A percentile compares a stretch with the other conserved stretches of the same genome.
These are phyloP conservation scores for Anoplolepis gracilipes DNA, from an alignment of 1,140 invertebrate genomes.

Conservation along the genomic window DNA sequence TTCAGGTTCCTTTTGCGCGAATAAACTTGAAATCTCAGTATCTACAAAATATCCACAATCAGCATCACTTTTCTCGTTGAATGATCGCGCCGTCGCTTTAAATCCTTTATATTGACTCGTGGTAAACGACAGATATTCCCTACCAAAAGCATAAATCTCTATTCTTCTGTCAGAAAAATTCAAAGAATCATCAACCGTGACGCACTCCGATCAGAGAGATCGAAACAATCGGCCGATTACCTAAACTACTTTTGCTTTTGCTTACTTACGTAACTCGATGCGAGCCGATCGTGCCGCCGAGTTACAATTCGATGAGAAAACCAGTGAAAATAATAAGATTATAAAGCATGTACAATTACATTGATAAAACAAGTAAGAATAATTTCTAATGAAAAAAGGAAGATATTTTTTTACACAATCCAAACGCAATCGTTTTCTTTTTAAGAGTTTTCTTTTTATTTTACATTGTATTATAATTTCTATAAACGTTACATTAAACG, in stretches of 20 bases:
- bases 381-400: not conserved
- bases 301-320: slow-evolving; percentile 36
- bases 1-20: not conserved
- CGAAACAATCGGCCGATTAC: slow-evolving; percentile 76
- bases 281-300: not conserved
- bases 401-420: not conserved
- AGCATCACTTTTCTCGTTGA: slow-evolving; percentile 81
- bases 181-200: slow-evolving; percentile 59
- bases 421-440: not conserved
- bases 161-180: slow-evolving; percentile 54
- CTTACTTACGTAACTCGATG: slow-evolving; percentile 68
- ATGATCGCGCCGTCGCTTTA: slow-evolving; percentile 73
- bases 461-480: slow-evolving; percentile 9
- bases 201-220: slow-evolving; percentile 57
- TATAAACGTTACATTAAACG: not conserved
- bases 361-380: no score
- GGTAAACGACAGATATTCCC: slow-evolving; percentile 66
- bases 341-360: slow-evolving; percentile 12
- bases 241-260: slow-evolving; percentile 72
- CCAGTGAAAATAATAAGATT: slow-evolving; percentile 47
- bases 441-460: not conserved
- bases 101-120: slow-evolving; percentile 82
- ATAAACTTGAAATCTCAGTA: slow-evolving; percentile 47
- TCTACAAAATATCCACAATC: slow-evolving; percentile 47
- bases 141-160: slow-evolving; percentile 36